Base-by-base conservation (phyloP, 2,888 invertebrate genomes). In the Iselma pallidipennis region DNA sequence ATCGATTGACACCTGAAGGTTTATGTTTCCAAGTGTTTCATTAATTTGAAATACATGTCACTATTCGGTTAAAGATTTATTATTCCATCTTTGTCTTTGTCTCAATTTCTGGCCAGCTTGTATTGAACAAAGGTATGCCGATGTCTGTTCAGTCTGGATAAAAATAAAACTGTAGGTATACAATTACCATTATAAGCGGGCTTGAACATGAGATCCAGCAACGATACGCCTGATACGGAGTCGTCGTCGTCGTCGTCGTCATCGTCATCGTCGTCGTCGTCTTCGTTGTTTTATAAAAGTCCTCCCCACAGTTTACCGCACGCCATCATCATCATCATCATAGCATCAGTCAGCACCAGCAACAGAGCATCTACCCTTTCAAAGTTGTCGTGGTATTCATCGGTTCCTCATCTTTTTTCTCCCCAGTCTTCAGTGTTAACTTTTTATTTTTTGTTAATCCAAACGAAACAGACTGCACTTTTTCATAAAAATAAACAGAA, bases 111-210 rank as follows among this genome's bases (percentile, higher is more conserved):
- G 42, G 42, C 19, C 42, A 42, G 42, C 9, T 42, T 42, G 21
- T 10, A 59, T 63, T 59, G 33, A 57, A 60, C 64, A 64, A 64
- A 64, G 64, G 60, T 60, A 33, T 45, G 64, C 64, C 64, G 64
- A 64, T 63, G 63, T 59, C 63, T 63, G 63, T 55, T 42, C 57
- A 26, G 59, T 57, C n/a, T 54, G 60, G 50, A 57, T 64, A 64
- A 64, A 64, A 64, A 64, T 64, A 64, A 64, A 64, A 64, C 64
- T 51, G 51, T 64, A 64, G 60, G 64, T 53, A 60, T 64, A 64
- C 64, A 64, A 64, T 64, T 64, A 64, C 64, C 60, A 64, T 64
- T 64, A 64, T 64, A 64, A 64, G 64, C 64, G 64, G 57, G 64
- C 60, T 60, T 60, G 57, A 64, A 64, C 64, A 64, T 64, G 64